Percentiles rank a stretch among this genome's conserved stretches.
phyloP scores from a whole-genome alignment of 2,888 invertebrate genomes.

The Eupithecia subumbrata region DNA sequence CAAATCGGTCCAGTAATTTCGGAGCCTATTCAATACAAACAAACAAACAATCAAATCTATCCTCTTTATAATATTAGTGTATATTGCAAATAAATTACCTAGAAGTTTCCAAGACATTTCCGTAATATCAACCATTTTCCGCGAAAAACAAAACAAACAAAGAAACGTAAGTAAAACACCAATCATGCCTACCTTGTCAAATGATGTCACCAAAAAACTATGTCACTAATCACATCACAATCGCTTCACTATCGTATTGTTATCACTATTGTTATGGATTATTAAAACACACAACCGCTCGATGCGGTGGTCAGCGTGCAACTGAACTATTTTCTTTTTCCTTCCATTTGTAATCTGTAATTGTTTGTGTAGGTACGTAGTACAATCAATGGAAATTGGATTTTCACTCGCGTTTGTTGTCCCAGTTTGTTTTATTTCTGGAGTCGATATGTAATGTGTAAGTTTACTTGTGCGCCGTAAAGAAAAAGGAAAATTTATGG shows the following conservation, averaged over 20 bases:
- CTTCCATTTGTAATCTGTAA: neutral
- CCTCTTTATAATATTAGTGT: no score
- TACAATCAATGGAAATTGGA: slow-evolving; percentile 27
- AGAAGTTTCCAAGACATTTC: neutral
- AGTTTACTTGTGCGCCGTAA: no score
- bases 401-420: slow-evolving; percentile 34
- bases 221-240: slow-evolving; percentile 29
- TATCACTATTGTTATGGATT: slow-evolving; percentile 14
- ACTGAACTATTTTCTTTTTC: slow-evolving; percentile 41
- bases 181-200: slow-evolving; percentile 4
- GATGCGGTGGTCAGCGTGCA: slow-evolving; percentile 40
- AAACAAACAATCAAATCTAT: no score
- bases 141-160: neutral
- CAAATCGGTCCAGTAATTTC: no score
- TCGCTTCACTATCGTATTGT: slow-evolving; percentile 15
- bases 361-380: neutral
- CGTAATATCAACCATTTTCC: neutral
- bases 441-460: neutral
- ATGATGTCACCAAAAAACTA: slow-evolving; percentile 26
- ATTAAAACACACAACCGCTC: slow-evolving; percentile 33
- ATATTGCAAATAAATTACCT: neutral
- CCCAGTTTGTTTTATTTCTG: neutral
- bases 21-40: no score
- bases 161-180: neutral
- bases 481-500: no score